Base-by-base conservation (phyloP, 2,797 vertebrate genomes). In the Cossypha polioptera region DNA sequence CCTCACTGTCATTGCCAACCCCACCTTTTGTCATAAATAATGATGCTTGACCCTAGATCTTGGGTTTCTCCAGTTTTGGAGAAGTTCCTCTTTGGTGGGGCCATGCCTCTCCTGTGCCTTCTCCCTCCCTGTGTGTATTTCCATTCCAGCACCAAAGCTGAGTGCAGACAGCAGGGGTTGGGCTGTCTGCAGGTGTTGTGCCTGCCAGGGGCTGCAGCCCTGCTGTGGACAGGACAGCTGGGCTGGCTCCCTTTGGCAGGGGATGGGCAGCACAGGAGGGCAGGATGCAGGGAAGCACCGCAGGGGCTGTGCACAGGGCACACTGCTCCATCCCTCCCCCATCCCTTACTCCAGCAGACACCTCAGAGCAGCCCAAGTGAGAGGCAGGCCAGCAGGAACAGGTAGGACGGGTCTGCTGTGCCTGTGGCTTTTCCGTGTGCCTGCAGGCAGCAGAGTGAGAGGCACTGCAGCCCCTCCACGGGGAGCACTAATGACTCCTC, bases 321-420 rank as follows among this genome's bases (percentile, higher is more conserved):
- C 13, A 0, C 13, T 62, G 24, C 21, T 65, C 16, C 67, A 42
- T 84, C n/a, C 73, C 59, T 67, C 58, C 63, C 43, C 53, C 38
- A 18, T 69, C 63, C 33, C 53, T 24, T 13, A 1, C 73, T 45
- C 7, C 63, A 33, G 4, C 16, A 75, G 88, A 73, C 65, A 50
- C 40, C 58, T 20, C 35, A 31, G 55, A 63, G 6, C 8, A 38
- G 72, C 65, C 91, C 36, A 75, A 16, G 3, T 2, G 74, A 40
- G 82, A 42, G 61, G 8, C 25, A 31, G 43, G 61, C 57, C 55
- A 82, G 66, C 61, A 77, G 50, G 78, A 97, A 86, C 88, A 91
- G 94, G 94, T 61, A 96, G 76, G 90, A 69, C 79, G 9, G 83
- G 91, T 94, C 91, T 88, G 77, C 90, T n/a, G 75, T 47, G 85